Conservation (phyloP, 1,140 invertebrate species). For the Apis cerana region DNA sequence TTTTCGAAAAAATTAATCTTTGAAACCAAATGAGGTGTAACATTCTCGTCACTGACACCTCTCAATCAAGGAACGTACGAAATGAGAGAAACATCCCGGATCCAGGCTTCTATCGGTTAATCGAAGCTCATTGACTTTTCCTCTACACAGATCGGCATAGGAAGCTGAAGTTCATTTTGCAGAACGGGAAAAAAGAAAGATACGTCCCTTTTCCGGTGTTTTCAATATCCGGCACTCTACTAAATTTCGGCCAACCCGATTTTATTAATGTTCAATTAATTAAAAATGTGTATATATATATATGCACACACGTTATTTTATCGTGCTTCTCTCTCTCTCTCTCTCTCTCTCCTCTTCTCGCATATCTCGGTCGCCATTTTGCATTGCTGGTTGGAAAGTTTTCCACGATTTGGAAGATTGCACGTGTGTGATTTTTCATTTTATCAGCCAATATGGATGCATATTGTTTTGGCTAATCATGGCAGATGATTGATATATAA, state of each 20-base stretch:
- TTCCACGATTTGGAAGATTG: background rate
- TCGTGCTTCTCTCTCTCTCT: background rate
- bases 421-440: background rate
- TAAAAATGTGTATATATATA: background rate
- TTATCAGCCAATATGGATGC: background rate
- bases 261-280: constrained; percentile 43
- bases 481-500: background rate
- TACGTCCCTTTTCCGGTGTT: background rate
- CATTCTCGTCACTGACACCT: no score
- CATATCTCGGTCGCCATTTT: background rate
- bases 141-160: background rate
- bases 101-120: constrained; percentile 17
- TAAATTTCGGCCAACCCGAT: constrained; percentile 7
- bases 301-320: background rate
- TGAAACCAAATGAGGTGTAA: no score
- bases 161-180: constrained; percentile 23
- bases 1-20: no score
- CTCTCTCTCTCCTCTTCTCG: background rate
- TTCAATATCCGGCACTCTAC: constrained; percentile 8
- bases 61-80: no score
- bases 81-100: background rate
- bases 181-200: background rate
- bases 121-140: constrained; percentile 44
- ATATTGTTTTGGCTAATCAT: background rate
- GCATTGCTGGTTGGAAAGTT: background rate